A percentile compares a stretch with the other conserved stretches of the same genome.
Evolutionary conservation across 2,888 invertebrate species (phyloP).

Genomic region (Imbricaverruca yamaguchii): DNA sequence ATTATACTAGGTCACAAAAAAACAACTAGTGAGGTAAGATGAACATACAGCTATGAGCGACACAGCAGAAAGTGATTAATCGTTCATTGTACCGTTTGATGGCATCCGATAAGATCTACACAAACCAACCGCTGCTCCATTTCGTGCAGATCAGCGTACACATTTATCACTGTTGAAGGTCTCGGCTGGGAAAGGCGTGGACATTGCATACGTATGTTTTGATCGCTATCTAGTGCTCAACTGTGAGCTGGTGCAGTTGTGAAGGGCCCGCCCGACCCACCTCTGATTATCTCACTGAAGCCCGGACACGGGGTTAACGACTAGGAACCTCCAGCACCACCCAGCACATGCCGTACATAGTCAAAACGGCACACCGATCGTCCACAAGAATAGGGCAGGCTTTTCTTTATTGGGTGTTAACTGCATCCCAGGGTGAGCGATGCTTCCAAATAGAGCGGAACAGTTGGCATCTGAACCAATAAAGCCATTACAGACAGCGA

Average conservation of each 20-base stretch:
- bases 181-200: background rate
- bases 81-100: background rate
- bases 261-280: background rate
- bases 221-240: background rate
- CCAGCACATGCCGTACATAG: background rate
- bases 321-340: background rate
- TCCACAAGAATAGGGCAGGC: background rate
- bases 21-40: too few relatives aligned
- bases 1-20: too few relatives aligned
- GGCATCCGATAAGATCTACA: background rate
- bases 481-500: background rate
- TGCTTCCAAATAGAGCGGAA: background rate
- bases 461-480: background rate
- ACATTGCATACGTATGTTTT: background rate
- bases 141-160: background rate
- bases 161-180: background rate
- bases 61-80: background rate
- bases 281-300: background rate
- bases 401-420: constrained; percentile 5
- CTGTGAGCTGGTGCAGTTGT: background rate
- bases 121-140: background rate
- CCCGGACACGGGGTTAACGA: background rate
- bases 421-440: background rate
- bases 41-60: too few relatives aligned
- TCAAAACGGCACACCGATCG: background rate